Percentiles rank a stretch among this genome's conserved stretches.
These are phyloP conservation scores for Apodemia zela DNA, from an alignment of 2,888 invertebrate genomes.

Conservation along the genomic window DNA sequence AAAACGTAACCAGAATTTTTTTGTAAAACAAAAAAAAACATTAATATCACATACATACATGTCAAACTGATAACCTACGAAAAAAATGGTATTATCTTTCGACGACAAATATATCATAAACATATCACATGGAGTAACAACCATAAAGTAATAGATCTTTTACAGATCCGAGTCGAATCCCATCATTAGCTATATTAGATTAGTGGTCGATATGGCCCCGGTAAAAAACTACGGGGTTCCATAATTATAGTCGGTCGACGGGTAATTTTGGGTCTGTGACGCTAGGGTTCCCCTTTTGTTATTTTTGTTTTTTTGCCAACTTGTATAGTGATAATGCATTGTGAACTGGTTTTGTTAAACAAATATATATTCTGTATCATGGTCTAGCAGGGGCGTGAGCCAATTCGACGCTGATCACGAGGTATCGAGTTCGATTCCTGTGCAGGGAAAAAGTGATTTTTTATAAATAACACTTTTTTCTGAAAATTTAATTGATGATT, in stretches of 20 bases:
- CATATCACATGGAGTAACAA: slow-evolving; percentile 43
- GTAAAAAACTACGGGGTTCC: slow-evolving; percentile 60
- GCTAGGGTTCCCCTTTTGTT: slow-evolving; percentile 43
- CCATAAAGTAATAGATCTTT: slow-evolving; percentile 51
- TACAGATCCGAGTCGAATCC: slow-evolving; percentile 51
- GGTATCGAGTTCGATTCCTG: too few species aligned
- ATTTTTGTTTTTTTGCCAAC: slow-evolving; percentile 42
- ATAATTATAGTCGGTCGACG: slow-evolving; percentile 55
- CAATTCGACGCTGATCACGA: too few species aligned
- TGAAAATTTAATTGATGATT: too few species aligned
- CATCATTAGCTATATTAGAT: slow-evolving; percentile 71
- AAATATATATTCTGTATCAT: neutral
- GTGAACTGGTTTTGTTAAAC: slow-evolving; percentile 26
- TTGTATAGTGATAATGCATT: slow-evolving; percentile 24
- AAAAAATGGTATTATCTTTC: too few species aligned
- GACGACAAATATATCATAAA: slow-evolving; percentile 29
- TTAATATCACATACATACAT: too few species aligned
- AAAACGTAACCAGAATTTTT: too few species aligned
- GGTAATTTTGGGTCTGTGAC: slow-evolving; percentile 61
- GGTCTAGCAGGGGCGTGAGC: too few species aligned
- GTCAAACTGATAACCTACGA: too few species aligned
- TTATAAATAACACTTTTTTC: too few species aligned
- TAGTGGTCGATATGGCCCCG: slow-evolving; percentile 55
- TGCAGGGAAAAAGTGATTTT: too few species aligned
- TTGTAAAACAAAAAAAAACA: too few species aligned